A percentile compares a stretch with the other conserved stretches of the same genome.
These are phyloP conservation scores for Halichoerus grypus DNA, from an alignment of 2,113 vertebrate genomes.

Conservation along the genomic window DNA sequence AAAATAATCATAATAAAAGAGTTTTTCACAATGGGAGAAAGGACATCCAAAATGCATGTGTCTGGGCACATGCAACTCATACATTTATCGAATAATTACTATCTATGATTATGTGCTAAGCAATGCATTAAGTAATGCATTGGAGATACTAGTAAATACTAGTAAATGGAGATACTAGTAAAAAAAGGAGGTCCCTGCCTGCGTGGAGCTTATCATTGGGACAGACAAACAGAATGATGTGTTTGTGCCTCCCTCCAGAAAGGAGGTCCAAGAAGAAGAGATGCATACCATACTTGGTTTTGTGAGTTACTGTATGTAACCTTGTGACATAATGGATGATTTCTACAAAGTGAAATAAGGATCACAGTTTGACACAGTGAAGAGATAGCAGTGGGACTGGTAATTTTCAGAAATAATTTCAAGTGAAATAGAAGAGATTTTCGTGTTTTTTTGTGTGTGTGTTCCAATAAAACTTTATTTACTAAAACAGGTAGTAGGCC, in stretches of 20 bases:
- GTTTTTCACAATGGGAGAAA: not conserved
- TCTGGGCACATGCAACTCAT: not conserved
- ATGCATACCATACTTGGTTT: not conserved
- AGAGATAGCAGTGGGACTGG: not conserved
- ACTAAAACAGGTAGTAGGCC: not conserved
- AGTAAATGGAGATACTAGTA: not conserved
- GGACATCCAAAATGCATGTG: not conserved
- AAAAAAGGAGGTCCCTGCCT: not conserved
- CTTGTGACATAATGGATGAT: not conserved
- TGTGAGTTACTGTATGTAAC: not conserved
- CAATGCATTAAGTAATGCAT: not conserved
- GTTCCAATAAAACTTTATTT: slow-evolving; percentile 34
- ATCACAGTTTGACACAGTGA: not conserved
- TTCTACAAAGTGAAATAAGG: not conserved
- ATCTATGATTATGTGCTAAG: not conserved
- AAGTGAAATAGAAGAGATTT: slow-evolving; percentile 6
- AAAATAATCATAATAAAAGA: not conserved
- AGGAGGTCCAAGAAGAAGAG: not conserved
- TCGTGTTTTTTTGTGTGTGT: too few species aligned
- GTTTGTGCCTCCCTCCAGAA: not conserved
- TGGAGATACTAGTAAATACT: not conserved
- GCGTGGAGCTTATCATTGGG: not conserved
- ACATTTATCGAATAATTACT: not conserved
- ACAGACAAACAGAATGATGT: not conserved
- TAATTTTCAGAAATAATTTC: slow-evolving; percentile 50